Percentiles rank a stretch among this genome's conserved stretches.
phyloP scores from a whole-genome alignment of 2,797 vertebrate genomes.

The Epinephelus awoara region DNA sequence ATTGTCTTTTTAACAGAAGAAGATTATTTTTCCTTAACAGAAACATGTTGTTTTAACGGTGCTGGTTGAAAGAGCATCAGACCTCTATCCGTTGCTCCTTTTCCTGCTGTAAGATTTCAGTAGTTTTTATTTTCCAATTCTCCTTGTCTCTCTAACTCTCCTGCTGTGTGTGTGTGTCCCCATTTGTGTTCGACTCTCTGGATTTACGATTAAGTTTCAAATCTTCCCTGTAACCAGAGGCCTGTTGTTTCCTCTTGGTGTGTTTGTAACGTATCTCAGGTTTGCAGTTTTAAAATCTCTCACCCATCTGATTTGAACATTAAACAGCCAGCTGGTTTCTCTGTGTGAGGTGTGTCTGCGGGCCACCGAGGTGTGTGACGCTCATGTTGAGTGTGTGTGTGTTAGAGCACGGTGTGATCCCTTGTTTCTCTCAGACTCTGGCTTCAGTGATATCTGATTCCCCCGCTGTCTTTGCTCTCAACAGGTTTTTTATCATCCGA shows the following conservation, averaged over 20 bases:
- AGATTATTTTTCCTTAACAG: no score
- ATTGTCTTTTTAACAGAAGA: no score
- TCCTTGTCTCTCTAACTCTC: neutral
- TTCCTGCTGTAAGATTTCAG: neutral
- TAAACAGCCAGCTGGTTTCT: constrained; percentile 32
- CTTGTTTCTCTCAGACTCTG: constrained; percentile 18
- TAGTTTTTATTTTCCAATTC: neutral
- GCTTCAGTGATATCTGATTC: constrained; percentile 50
- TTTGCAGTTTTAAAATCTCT: constrained; percentile 11
- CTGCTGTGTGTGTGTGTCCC: neutral
- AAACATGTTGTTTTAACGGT: no score
- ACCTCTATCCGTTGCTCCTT: neutral
- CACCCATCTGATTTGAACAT: constrained; percentile 19
- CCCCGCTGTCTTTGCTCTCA: constrained; percentile 45
- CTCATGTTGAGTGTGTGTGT: constrained; percentile 20
- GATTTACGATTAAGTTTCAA: neutral
- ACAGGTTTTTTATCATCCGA: constrained; percentile 38
- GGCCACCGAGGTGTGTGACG: constrained; percentile 35
- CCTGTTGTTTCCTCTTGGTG: constrained; percentile 3
- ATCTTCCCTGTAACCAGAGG: neutral
- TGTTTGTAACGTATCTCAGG: neutral
- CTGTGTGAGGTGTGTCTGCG: constrained; percentile 36
- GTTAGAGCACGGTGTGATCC: constrained; percentile 12
- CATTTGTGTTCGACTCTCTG: constrained; percentile 9
- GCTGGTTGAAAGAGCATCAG: neutral